Evolutionary conservation across 2,113 vertebrate genomes (phyloP).

Genomic region (Brevimyrus niger): DNA sequence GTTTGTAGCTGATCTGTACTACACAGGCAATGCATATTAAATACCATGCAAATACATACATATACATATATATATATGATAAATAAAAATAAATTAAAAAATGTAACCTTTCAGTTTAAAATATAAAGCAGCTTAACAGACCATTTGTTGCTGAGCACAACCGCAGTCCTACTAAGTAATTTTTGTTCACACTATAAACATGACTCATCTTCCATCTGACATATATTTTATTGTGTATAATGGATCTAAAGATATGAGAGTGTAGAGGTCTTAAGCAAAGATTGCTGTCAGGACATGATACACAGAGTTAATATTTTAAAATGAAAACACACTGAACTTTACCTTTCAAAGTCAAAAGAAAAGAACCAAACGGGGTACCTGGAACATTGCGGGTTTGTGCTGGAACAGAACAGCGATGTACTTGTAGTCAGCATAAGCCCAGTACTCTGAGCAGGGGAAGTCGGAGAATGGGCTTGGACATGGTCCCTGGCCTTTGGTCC

Average conservation of each 20-base stretch:
- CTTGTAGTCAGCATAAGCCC: constrained; percentile 98
- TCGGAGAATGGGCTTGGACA: constrained; percentile 63
- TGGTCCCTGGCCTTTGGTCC: constrained; percentile 51
- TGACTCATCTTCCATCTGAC: background rate
- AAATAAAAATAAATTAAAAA: too few relatives aligned
- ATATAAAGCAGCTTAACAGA: background rate
- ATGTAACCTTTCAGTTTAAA: background rate
- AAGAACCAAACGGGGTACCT: constrained; percentile 60
- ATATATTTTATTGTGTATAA: background rate
- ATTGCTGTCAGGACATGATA: background rate
- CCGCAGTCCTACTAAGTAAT: background rate
- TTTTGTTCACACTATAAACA: background rate
- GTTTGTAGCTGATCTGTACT: background rate
- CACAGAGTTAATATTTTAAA: background rate
- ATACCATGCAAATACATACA: background rate
- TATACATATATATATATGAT: too few relatives aligned
- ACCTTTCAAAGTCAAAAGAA: background rate
- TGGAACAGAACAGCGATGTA: constrained; percentile 78
- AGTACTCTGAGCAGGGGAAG: constrained; percentile 67
- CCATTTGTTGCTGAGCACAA: background rate
- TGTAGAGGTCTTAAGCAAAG: background rate
- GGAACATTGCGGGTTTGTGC: constrained; percentile 71
- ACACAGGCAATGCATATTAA: background rate
- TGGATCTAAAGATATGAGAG: background rate
- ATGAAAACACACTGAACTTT: background rate